These are phyloP conservation scores for Drosophila paramelanica DNA, from an alignment of 2,888 invertebrate species.

Conservation along the genomic window DNA sequence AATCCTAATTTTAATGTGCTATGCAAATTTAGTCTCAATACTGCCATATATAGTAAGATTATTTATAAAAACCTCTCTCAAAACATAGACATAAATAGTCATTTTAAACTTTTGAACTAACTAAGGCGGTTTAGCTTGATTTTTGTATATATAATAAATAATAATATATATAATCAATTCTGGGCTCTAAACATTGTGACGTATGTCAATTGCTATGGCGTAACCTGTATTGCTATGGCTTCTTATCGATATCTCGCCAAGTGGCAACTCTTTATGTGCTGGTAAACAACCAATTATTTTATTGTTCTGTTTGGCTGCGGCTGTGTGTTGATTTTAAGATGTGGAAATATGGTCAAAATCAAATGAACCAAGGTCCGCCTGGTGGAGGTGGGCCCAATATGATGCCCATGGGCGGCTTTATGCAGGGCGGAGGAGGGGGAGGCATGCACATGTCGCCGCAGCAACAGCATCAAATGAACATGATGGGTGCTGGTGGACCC, in stretches of 20 bases:
- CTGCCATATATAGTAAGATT: too few species aligned
- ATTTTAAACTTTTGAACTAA: too few species aligned
- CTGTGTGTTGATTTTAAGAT: constrained; percentile 37
- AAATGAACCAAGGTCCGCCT: constrained; percentile 64
- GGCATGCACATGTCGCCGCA: constrained; percentile 71
- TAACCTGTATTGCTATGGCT: not conserved
- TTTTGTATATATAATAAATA: too few species aligned
- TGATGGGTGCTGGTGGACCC: constrained; percentile 57
- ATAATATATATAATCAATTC: too few species aligned
- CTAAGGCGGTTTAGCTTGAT: too few species aligned
- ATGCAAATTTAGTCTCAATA: too few species aligned
- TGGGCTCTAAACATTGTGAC: too few species aligned
- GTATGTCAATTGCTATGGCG: too few species aligned
- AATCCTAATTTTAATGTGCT: too few species aligned
- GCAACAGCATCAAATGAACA: constrained; percentile 70
- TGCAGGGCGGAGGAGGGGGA: constrained; percentile 55
- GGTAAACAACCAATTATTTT: constrained; percentile 8
- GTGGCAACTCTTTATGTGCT: constrained; percentile 43
- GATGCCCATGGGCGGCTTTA: constrained; percentile 71
- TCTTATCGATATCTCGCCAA: not conserved
- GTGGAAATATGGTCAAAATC: constrained; percentile 75
- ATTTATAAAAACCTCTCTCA: too few species aligned
- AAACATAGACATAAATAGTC: too few species aligned
- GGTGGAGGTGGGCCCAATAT: constrained; percentile 64
- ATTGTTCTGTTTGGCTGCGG: constrained; percentile 21